Conservation (phyloP, 2,113 vertebrate genomes). For the Anguilla rostrata region DNA sequence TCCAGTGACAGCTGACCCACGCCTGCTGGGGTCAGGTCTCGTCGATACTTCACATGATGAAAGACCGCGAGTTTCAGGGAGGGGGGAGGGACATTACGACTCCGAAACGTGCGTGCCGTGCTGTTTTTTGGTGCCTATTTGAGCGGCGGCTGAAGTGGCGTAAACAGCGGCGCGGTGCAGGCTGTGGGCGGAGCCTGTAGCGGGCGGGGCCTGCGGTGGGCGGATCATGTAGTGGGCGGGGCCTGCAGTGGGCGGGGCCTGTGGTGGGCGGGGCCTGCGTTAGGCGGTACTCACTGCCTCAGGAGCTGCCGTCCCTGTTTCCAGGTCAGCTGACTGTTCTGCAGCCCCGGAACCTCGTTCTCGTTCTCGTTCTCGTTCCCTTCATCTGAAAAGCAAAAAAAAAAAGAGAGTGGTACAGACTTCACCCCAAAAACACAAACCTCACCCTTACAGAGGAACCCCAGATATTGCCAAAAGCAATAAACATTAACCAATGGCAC, state of each 20-base stretch:
- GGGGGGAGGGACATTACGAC: too few species aligned
- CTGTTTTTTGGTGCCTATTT: too few species aligned
- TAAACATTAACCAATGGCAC: too few species aligned
- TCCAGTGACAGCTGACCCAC: too few species aligned
- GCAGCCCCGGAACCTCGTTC: slow-evolving; percentile 84
- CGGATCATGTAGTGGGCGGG: neutral
- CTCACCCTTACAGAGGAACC: neutral
- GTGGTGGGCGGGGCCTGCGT: slow-evolving; percentile 14
- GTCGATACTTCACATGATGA: too few species aligned
- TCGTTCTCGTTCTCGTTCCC: slow-evolving; percentile 86
- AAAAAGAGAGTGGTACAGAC: slow-evolving; percentile 37
- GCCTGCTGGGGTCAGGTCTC: too few species aligned
- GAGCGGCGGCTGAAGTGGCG: too few species aligned
- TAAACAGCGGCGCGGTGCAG: neutral
- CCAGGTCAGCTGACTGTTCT: slow-evolving; percentile 98
- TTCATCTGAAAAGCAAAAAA: slow-evolving; percentile 81
- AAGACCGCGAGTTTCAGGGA: too few species aligned
- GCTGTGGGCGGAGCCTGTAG: neutral
- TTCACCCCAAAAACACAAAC: slow-evolving; percentile 33
- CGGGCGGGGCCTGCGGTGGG: too few species aligned
- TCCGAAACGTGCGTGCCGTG: too few species aligned
- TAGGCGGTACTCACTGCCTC: slow-evolving; percentile 85
- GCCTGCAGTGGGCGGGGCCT: too few species aligned
- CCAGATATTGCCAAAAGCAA: too few species aligned
- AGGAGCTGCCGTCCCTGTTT: slow-evolving; percentile 96